phyloP scores from a whole-genome alignment of 2,888 invertebrate species.

The Leptopterna dolabrata region DNA sequence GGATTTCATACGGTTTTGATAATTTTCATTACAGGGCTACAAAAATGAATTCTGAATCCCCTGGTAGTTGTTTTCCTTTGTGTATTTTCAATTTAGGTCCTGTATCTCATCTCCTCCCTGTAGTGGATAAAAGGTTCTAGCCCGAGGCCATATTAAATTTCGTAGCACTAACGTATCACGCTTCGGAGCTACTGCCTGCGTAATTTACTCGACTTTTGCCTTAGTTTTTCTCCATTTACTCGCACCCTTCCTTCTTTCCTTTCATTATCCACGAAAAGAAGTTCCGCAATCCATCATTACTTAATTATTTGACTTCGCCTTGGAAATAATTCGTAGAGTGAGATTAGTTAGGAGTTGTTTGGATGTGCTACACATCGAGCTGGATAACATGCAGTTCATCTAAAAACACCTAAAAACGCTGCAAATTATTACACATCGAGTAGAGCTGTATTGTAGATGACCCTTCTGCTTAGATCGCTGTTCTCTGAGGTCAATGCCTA shows the following conservation, averaged over 20 bases:
- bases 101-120: neutral
- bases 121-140: neutral
- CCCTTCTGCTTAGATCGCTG: too few species aligned
- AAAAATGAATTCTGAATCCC: neutral
- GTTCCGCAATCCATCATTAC: neutral
- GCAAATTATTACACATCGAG: too few species aligned
- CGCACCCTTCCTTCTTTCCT: neutral
- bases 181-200: neutral
- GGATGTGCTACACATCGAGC: too few species aligned
- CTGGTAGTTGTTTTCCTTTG: neutral
- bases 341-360: too few species aligned
- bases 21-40: neutral
- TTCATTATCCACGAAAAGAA: slow-evolving; percentile 25
- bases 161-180: neutral
- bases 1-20: too few species aligned
- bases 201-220: slow-evolving; percentile 23
- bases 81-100: neutral
- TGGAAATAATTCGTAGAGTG: neutral
- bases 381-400: too few species aligned
- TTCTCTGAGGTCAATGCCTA: too few species aligned
- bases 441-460: too few species aligned
- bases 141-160: neutral
- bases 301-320: neutral
- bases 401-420: too few species aligned
- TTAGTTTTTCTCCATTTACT: slow-evolving; percentile 13